Evolutionary conservation across 2,797 vertebrate genomes (phyloP), one percentile per base, ranked within the genome.

Genomic region (Apodemus agrarius): DNA sequence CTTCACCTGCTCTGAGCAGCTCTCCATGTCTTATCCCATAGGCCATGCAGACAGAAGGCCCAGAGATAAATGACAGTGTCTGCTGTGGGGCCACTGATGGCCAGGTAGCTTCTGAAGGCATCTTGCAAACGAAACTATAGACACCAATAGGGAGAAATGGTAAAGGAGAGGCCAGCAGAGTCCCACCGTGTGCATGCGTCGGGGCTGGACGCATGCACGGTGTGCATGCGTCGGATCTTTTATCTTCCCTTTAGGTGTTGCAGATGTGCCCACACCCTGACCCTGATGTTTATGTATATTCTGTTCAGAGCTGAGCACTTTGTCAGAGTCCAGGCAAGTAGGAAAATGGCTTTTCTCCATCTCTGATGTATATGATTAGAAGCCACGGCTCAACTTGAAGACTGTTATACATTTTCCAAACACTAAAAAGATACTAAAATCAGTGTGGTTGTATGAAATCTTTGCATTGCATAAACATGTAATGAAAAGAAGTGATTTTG

Each of bases 401-500:
- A 82, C 40, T 10, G 40, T 74, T 94, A 78, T 1, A 57, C 67
- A 91, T 95, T 90, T 93, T 91, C 61, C 67, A 91, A 96, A 80
- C 92, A 95, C 16, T 83, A 93, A 93, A 95, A 97, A 89, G 31
- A 90, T n/a, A 83, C 74, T 95, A 91, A 96, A 95, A 93, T 95
- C 79, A 88, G 37, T 54, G 85, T 24, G 19, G 74, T 79, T 94
- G 93, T 17, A 76, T 87, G 86, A 96, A 93, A 91, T 90, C 88
- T 92, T 59, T 63, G 95, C 34, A 67, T 90, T 91, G 93, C 29
- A 90, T 93, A 95, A 94, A 91, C 21, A 22, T 79, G 43, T 88
- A 90, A 96, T 83, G 82, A 95, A 96, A 90, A 97, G 69, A 96
- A 90, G 46, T 85, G 94, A 82, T 95, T 97, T 93, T 95, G 83